These are phyloP conservation scores for Sigmodon hispidus DNA, from an alignment of 2,113 vertebrate genomes.

Conservation along the genomic window DNA sequence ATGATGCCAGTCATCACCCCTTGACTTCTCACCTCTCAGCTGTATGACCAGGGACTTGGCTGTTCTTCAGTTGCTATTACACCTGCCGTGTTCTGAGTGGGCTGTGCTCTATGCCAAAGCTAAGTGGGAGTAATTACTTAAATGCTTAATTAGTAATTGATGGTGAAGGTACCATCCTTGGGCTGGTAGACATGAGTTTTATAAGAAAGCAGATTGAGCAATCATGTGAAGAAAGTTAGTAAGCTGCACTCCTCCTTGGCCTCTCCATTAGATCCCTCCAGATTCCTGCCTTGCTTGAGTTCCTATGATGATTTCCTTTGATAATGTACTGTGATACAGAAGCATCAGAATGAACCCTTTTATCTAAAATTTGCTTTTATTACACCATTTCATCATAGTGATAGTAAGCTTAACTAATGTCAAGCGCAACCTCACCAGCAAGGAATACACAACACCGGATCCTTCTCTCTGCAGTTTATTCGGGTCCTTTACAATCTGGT, in stretches of 20 bases:
- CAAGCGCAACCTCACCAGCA: too few species aligned
- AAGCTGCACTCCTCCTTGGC: not conserved
- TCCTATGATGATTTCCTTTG: not conserved
- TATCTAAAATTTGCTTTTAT: not conserved
- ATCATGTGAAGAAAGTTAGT: not conserved
- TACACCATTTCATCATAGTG: not conserved
- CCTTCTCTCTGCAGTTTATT: too few species aligned
- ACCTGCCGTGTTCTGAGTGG: too few species aligned
- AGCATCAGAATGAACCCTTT: not conserved
- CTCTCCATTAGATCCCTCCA: not conserved
- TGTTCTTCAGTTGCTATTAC: too few species aligned
- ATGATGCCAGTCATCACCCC: too few species aligned
- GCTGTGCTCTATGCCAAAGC: too few species aligned
- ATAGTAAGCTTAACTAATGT: not conserved
- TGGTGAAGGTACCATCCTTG: not conserved
- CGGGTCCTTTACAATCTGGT: too few species aligned
- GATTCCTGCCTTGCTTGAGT: not conserved
- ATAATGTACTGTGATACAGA: not conserved
- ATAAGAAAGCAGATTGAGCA: not conserved
- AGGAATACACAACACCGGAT: too few species aligned
- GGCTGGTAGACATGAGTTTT: not conserved
- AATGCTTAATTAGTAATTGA: not conserved
- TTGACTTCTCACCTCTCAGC: too few species aligned
- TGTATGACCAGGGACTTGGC: too few species aligned
- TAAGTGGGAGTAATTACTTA: too few species aligned